Evolutionary conservation across 1,140 invertebrate species (phyloP), one percentile per base, ranked within the genome.

Genomic region (Stenopsyche tienmushanensis): DNA sequence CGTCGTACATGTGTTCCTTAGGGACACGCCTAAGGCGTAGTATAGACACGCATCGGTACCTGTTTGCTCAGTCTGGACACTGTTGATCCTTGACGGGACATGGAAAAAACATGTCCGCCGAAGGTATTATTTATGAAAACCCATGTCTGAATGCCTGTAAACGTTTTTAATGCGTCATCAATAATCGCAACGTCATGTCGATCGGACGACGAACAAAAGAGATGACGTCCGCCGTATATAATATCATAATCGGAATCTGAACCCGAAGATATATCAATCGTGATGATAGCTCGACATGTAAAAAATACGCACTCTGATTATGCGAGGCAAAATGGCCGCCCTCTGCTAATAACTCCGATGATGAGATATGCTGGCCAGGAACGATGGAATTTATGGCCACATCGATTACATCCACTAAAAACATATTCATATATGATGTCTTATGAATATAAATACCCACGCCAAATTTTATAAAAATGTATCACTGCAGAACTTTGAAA

Each of bases 111-210:
- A 47, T 60, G 42, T 60, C 44, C 29, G 18, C 39, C 55, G 18
- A 15, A n/a, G 53, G 24, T 60, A 44, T 60, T 60, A 60, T 60
- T 60, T 60, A 60, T 60, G 57, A 60, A 60, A 60, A 60, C 57
- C 44, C 29, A 60, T 60, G 57, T 60, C 57, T 26, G 57, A 60
- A 60, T 60, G 57, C 42, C 57, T 60, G 57, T 60, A 60, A 60
- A 60, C 44, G 57, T 60, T 60, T 60, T 60, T 60, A 60, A 60
- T 60, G 57, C 44, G 57, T 39, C 57, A 60, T 60, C 57, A 60
- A 60, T 60, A 60, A 60, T 60, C 57, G 41, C 42, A 60, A 60
- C 57, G 57, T 60, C 57, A 60, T 60, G 57, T 60, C 57, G 53
- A 23, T 53, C 18, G 10, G 53, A 39, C 25, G 53, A 44, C 41